These are phyloP conservation scores for Phlogophora meticulosa DNA, from an alignment of 2,888 invertebrate genomes.

Conservation along the genomic window DNA sequence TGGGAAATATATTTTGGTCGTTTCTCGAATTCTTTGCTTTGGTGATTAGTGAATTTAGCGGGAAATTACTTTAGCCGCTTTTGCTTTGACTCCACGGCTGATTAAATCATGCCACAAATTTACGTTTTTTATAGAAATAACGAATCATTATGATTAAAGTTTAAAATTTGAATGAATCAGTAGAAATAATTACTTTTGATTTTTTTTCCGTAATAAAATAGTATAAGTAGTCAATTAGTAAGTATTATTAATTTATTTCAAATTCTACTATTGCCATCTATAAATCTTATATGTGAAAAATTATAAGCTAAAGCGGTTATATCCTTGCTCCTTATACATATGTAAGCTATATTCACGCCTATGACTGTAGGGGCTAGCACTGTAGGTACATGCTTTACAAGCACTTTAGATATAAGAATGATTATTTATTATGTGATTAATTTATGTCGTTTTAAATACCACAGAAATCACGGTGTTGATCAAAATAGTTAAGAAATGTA, in stretches of 20 bases:
- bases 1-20: constrained; percentile 51
- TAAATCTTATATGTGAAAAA: too few species aligned
- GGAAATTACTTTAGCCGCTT: constrained; percentile 47
- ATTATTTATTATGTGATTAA: constrained; percentile 63
- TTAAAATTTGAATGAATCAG: neutral
- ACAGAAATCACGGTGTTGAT: constrained; percentile 49
- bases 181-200: too few species aligned
- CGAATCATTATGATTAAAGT: too few species aligned
- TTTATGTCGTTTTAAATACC: constrained; percentile 65
- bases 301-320: constrained; percentile 31
- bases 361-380: constrained; percentile 64
- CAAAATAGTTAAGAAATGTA: constrained; percentile 4
- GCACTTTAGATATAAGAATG: constrained; percentile 66
- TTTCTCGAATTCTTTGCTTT: constrained; percentile 62
- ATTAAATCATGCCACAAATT: constrained; percentile 12
- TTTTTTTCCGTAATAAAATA: too few species aligned
- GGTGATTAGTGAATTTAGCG: constrained; percentile 53
- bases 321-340: constrained; percentile 34
- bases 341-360: constrained; percentile 53
- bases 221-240: too few species aligned
- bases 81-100: constrained; percentile 44
- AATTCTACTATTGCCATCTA: too few species aligned
- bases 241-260: too few species aligned
- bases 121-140: too few species aligned
- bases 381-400: constrained; percentile 71